Conservation (phyloP, 2,113 vertebrate genomes). For the Melanotaenia duboulayi region DNA sequence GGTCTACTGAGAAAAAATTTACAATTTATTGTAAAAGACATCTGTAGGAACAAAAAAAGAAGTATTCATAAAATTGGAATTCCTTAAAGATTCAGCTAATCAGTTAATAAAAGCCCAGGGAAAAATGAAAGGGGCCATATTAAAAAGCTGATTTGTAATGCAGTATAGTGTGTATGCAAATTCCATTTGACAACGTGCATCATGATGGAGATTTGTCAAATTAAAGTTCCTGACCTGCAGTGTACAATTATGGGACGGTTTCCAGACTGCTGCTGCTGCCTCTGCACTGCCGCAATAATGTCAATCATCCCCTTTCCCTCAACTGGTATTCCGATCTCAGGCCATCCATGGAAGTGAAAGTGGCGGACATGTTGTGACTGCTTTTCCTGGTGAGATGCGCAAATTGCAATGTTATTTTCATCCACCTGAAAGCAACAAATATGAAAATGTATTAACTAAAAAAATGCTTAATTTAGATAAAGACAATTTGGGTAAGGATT, state of each 20-base stretch:
- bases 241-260: slow-evolving; percentile 92
- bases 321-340: slow-evolving; percentile 92
- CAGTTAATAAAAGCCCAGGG: background rate
- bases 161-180: background rate
- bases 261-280: slow-evolving; percentile 87
- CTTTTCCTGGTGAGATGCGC: slow-evolving; percentile 76
- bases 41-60: slow-evolving; percentile 44
- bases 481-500: background rate
- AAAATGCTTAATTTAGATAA: background rate
- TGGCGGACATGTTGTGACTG: slow-evolving; percentile 87
- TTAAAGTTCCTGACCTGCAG: slow-evolving; percentile 88
- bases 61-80: slow-evolving; percentile 33
- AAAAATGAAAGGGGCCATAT: slow-evolving; percentile 11
- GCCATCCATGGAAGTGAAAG: slow-evolving; percentile 98
- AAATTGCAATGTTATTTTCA: slow-evolving; percentile 24
- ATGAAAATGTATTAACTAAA: slow-evolving; percentile 9
- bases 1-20: slow-evolving; percentile 67
- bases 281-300: slow-evolving; percentile 91
- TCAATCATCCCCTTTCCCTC: slow-evolving; percentile 92
- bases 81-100: slow-evolving; percentile 23
- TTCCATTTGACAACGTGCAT: slow-evolving; percentile 21
- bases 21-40: slow-evolving; percentile 70
- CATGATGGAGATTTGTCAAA: slow-evolving; percentile 29
- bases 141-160: slow-evolving; percentile 12
- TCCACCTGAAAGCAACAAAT: slow-evolving; percentile 54